Evolutionary conservation across 2,113 vertebrate genomes (phyloP).

Genomic region (Struthio camelus): DNA sequence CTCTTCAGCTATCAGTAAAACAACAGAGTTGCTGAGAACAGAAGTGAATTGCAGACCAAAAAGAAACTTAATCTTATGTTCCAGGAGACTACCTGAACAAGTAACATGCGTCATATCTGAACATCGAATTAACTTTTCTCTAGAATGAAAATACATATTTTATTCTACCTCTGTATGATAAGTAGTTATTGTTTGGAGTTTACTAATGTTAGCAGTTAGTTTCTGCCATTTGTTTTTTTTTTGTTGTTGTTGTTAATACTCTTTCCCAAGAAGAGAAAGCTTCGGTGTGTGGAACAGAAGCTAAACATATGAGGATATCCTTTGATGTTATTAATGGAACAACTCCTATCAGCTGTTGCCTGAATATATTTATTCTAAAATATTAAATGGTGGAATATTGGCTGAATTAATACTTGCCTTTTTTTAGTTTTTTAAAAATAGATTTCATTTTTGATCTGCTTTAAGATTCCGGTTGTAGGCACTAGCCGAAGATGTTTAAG

Average conservation of each 20-base stretch:
- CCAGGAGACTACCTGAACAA: neutral
- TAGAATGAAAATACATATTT: neutral
- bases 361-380: fast-evolving
- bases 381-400: fast-evolving
- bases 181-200: too few species aligned
- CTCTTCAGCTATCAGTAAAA: neutral
- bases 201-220: too few species aligned
- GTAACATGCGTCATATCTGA: neutral
- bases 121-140: neutral
- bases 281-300: neutral
- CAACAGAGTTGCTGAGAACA: neutral
- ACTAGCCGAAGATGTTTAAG: neutral
- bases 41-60: neutral
- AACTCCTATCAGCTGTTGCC: neutral
- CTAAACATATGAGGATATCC: neutral
- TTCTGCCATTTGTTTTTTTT: neutral
- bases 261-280: neutral
- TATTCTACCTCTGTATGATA: too few species aligned
- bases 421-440: neutral
- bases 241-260: too few species aligned
- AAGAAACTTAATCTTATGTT: neutral
- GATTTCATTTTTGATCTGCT: fast-evolving
- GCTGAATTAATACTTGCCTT: neutral
- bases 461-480: neutral
- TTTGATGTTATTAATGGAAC: neutral